phyloP scores from a whole-genome alignment of 2,113 vertebrate genomes.

The Ceratotherium simum region DNA sequence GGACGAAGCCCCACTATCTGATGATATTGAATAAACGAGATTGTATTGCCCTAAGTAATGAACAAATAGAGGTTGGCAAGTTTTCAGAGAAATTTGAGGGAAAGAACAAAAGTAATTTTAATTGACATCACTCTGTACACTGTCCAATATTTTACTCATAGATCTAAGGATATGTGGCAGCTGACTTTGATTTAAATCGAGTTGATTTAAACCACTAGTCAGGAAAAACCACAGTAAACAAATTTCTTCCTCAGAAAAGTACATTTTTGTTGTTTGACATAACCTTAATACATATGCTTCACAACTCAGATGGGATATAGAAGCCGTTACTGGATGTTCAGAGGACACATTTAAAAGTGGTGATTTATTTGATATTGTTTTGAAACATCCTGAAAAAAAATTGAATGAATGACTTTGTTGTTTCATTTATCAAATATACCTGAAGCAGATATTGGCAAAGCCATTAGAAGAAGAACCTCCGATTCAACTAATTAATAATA shows the following conservation, averaged over 20 bases:
- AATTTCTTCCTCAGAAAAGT: slow-evolving; percentile 30
- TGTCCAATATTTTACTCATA: slow-evolving; percentile 51
- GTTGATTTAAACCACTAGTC: slow-evolving; percentile 39
- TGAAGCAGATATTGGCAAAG: neutral
- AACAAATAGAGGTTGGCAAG: neutral
- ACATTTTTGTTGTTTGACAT: neutral
- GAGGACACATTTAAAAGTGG: neutral
- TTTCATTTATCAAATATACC: slow-evolving; percentile 35
- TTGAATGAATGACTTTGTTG: neutral
- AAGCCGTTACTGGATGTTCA: neutral
- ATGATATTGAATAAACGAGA: neutral
- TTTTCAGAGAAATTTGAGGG: neutral
- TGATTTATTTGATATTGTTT: slow-evolving; percentile 13
- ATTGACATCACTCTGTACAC: slow-evolving; percentile 3
- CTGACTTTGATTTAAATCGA: slow-evolving; percentile 46
- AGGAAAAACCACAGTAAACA: neutral
- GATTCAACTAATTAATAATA: neutral
- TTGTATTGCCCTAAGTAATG: neutral
- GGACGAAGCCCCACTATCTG: neutral
- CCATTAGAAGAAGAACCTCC: neutral
- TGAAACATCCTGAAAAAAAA: neutral
- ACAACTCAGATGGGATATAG: neutral
- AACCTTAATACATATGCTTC: neutral
- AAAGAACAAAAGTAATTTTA: slow-evolving; percentile 43
- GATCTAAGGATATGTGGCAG: neutral